phyloP scores from a whole-genome alignment of 1,140 invertebrate genomes.

The Apis cerana region DNA sequence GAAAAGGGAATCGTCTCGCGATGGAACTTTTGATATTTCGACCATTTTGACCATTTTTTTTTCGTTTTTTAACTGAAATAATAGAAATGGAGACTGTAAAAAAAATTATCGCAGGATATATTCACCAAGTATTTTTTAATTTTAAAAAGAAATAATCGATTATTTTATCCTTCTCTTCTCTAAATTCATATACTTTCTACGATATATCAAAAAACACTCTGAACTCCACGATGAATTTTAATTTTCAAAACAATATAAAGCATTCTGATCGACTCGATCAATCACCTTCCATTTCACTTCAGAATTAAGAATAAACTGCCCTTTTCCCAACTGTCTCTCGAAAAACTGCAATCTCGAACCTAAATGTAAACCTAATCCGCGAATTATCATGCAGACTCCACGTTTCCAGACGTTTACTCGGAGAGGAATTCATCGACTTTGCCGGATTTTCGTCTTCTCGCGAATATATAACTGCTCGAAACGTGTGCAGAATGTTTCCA shows the following conservation, averaged over 20 bases:
- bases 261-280: no score
- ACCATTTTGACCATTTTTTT: not conserved
- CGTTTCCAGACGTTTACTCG: not conserved
- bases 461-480: not conserved
- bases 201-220: no score
- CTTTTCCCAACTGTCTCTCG: no score
- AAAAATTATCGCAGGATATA: no score
- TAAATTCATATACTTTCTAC: no score
- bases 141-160: no score
- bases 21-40: not conserved
- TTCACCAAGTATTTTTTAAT: no score
- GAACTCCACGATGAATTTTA: no score
- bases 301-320: not conserved
- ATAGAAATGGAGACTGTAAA: not conserved
- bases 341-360: slow-evolving; percentile 16
- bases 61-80: not conserved
- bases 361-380: slow-evolving; percentile 30
- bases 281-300: no score
- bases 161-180: no score
- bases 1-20: not conserved
- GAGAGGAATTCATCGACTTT: slow-evolving; percentile 53
- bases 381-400: slow-evolving; percentile 44
- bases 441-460: slow-evolving; percentile 43
- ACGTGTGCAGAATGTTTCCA: slow-evolving; percentile 5
- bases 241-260: no score